A percentile compares a stretch with the other conserved stretches of the same genome.
Conservation (phyloP, 2,797 vertebrate genomes). For the Steatocranus sp. region DNA sequence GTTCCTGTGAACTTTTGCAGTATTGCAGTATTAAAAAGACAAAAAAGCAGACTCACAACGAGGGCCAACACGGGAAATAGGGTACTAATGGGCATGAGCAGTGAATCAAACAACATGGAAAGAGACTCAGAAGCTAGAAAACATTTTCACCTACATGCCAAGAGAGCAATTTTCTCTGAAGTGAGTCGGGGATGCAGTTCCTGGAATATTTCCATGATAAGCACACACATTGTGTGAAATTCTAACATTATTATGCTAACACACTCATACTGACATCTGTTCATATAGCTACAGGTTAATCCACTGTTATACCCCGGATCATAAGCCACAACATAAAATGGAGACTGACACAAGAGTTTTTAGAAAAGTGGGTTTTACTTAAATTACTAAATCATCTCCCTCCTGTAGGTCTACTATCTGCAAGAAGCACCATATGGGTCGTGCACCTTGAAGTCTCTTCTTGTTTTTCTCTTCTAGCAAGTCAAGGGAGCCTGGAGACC, state of each 20-base stretch:
- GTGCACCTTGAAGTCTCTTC: background rate
- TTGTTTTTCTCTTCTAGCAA: background rate
- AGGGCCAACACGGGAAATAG: accelerated
- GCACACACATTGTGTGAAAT: background rate
- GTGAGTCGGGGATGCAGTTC: background rate
- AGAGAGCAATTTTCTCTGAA: background rate
- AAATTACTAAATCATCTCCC: background rate
- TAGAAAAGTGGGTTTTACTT: background rate
- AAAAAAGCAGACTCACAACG: background rate
- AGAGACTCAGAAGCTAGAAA: background rate
- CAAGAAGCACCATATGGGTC: background rate
- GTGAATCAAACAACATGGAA: background rate
- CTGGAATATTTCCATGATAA: background rate
- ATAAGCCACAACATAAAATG: background rate
- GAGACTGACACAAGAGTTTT: background rate
- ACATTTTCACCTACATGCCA: background rate
- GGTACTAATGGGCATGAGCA: background rate
- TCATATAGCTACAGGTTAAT: background rate
- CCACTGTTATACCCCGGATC: background rate
- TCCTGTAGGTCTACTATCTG: background rate
- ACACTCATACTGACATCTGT: background rate
- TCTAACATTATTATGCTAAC: background rate
- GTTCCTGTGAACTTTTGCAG: background rate
- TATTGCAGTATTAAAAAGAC: background rate
- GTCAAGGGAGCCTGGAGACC: background rate